Evolutionary conservation across 37 sponge, comb jelly and placozoan genomes (phyloP), one percentile per base, ranked within the genome.

Genomic region (Agelas oroides): DNA sequence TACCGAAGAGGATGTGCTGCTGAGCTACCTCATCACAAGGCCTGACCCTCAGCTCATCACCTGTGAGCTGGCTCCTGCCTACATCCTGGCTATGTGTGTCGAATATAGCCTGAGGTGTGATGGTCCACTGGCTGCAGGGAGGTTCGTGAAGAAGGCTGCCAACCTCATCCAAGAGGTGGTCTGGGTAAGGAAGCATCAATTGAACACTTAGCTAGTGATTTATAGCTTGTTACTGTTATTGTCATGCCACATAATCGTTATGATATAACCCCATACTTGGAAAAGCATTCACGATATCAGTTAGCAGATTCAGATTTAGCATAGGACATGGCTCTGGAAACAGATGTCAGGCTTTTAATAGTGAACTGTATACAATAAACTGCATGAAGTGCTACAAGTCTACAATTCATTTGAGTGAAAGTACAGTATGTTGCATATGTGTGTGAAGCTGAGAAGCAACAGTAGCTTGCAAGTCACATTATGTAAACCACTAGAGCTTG

Each of bases 11-110:
- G 82, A 81, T 27, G 23, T 23, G 21, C 61, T 91, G 1, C 77
- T 91, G 38, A 54, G 34, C 6, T 21, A 57, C 17, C 53, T 85
- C 34, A 67, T 85, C 14, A 46, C 0, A 28, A 24, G 18, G 57
- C 14, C 12, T 6, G 37, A 20, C 13, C 39, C 14, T 31, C 37
- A 66, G 20, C 37, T 46, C 1, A 41, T 0, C 52, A 60, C 76
- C 6, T 86, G 71, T 71, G 73, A 88, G 76, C 75, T 93, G 65
- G 87, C 82, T 61, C 85, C 89, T 23, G 76, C 90, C 11, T 80
- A 75, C 64, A 52, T 77, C 34, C 82, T 93, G 41, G 81, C 87
- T 14, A 75, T 86, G 90, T 86, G 91, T 62, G 55, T 79, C 14
- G 86, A 86, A 56, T 81, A 89, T 38, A 41, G 61, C 65, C 58